Base-by-base conservation (phyloP, 2,888 invertebrate species). In the Pseudanteris insignis region DNA sequence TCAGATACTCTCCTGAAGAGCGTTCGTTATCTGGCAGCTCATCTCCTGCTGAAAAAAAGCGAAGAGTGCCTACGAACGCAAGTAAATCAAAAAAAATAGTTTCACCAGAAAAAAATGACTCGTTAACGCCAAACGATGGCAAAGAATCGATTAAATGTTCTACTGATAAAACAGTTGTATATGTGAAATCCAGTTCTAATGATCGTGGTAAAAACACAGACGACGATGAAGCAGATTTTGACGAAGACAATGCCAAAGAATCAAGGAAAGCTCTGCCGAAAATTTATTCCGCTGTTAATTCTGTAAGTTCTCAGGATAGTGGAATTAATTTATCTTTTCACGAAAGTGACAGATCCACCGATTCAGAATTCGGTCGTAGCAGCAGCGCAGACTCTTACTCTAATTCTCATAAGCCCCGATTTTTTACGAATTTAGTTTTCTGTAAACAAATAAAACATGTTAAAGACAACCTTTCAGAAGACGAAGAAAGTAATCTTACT, bases 241-340 rank as follows among this genome's bases (percentile, higher is more conserved):
- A 76, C 18, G 79, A 82, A 81, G 68, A 82, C 11, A 55, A 67
- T 24, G 63, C 81, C 81, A n/a, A n/a, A n/a, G n/a, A n/a, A n/a
- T n/a, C n/a, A n/a, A 70, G 80, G 82, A 81, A 84, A 82, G 64
- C 82, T 18, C 62, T 79, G 78, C 71, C 86, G 57, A 84, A 86
- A 68, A 83, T 83, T 14, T 86, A 87, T 78, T 86, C 87, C 58
- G 85, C 87, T 68, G 87, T 88, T 40, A 86, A 86, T 55, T 88
- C 88, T 46, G 84, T 88, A 41, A 89, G 89, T 70, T 89, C 89
- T 2, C 89, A 89, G 75, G 90, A 90, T 74, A 90, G 89, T 68
- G 90, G 90, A 1, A 90, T 90, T 50, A 90, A 90, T 73, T 81
- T 90, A 79, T 86, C 87, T 7, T 89, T 89, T 76, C 86, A 87